Evolutionary conservation across 2,888 invertebrate species (phyloP).

Genomic region (Troides aeacus): DNA sequence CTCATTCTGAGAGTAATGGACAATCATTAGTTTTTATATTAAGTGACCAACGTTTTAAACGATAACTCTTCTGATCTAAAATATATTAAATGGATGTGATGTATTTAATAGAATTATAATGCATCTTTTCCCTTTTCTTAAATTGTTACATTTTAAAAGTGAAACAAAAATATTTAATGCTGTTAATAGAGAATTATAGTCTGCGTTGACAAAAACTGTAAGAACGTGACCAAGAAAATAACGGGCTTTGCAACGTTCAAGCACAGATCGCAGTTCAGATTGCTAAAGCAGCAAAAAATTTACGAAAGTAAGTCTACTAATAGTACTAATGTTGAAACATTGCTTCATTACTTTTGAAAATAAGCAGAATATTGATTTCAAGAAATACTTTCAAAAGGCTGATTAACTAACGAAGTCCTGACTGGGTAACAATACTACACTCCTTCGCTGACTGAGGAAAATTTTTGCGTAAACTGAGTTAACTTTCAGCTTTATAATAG

Average conservation of each 20-base stretch:
- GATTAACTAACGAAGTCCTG: not conserved
- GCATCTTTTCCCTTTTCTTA: not conserved
- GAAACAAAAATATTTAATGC: conserved; percentile 1
- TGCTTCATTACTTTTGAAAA: not conserved
- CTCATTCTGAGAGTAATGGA: not conserved
- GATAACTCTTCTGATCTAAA: too few relatives aligned
- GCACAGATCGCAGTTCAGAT: conserved; percentile 7
- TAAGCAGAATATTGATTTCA: not conserved
- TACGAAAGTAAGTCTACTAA: conserved; percentile 15
- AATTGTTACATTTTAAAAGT: not conserved
- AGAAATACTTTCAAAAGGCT: not conserved
- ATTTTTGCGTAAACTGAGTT: too few relatives aligned
- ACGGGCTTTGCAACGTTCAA: conserved; percentile 9
- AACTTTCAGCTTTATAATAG: too few relatives aligned
- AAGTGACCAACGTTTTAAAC: not conserved
- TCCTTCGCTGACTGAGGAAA: too few relatives aligned
- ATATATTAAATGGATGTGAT: too few relatives aligned
- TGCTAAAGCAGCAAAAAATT: conserved; percentile 14
- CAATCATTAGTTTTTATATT: not conserved
- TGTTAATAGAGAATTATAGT: conserved; percentile 9
- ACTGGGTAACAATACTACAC: too few relatives aligned
- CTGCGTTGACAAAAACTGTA: conserved; percentile 16
- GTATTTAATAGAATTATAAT: not conserved
- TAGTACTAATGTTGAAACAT: not conserved
- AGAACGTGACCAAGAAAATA: conserved; percentile 19